phyloP scores from a whole-genome alignment of 1,140 invertebrate species.

The Apolygus lucorum region DNA sequence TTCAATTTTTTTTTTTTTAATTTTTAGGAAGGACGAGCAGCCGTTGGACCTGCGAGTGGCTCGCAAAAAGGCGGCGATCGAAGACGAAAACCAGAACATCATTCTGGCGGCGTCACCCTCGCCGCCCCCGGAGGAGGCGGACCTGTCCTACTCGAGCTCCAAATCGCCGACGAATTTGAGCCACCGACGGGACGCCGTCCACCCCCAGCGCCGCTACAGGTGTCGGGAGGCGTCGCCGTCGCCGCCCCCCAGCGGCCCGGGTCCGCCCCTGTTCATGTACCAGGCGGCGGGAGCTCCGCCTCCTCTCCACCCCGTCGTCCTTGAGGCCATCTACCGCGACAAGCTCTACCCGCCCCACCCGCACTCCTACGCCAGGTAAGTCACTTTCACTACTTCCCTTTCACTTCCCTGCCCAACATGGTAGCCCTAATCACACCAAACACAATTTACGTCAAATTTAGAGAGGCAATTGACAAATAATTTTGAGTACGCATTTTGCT shows the following conservation, averaged over 20 bases:
- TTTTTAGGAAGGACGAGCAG: slow-evolving; percentile 50
- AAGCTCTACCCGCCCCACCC: slow-evolving; percentile 44
- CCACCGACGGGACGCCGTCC: background rate
- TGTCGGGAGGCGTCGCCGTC: background rate
- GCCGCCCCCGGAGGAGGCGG: background rate
- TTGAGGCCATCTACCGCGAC: slow-evolving; percentile 61
- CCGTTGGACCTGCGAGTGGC: slow-evolving; percentile 74
- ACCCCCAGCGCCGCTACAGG: background rate
- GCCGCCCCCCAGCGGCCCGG: background rate
- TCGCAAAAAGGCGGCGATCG: slow-evolving; percentile 58
- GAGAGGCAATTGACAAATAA: too few relatives aligned
- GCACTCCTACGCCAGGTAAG: too few relatives aligned
- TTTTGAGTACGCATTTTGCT: too few relatives aligned
- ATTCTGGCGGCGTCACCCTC: slow-evolving; percentile 38
- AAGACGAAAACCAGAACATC: slow-evolving; percentile 68
- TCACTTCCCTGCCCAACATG: slow-evolving; percentile 36
- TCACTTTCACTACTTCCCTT: slow-evolving; percentile 39
- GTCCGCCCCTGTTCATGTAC: background rate
- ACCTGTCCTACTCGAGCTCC: slow-evolving; percentile 39
- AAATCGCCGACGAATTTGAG: background rate
- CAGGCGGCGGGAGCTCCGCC: slow-evolving; percentile 36
- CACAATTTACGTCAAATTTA: too few relatives aligned
- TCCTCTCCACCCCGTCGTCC: slow-evolving; percentile 54
- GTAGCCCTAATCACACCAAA: too few relatives aligned
- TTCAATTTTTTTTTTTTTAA: background rate